Base-by-base conservation (phyloP, 2,113 vertebrate genomes). In the Neotragus moschatus region DNA sequence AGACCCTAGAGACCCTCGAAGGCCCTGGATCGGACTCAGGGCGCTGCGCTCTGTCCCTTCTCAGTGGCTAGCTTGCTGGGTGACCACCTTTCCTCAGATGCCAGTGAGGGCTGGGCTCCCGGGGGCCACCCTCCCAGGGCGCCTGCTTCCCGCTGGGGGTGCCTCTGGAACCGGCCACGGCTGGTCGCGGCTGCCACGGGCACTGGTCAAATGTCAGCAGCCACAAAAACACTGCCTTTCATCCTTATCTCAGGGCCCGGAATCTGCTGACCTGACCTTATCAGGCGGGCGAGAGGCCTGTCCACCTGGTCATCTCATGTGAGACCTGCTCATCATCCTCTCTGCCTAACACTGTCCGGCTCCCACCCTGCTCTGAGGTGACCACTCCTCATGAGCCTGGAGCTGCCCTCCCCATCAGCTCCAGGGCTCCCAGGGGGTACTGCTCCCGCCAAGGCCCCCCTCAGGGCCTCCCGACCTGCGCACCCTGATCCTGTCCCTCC, bases 151-250 rank as follows among this genome's bases (percentile, higher is more conserved):
- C 0, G 3, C 47, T 3, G 2, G 23, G 55, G 70, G 39, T 30
- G 51, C n/a, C 39, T 33, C 36, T 33, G 70, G 43, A 45, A 66
- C 77, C 1, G 9, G 30, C 77, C 11, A 13, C 2, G 1, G 56
- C 25, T n/a, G 5, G 15, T 80, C 16, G 9, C 0, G 6, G 88
- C 45, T 30, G 58, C 61, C 47, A 49, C 12, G 0, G 2, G 25
- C 2, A 0, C 53, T 17, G 39, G 88, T 58, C 13, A 30, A 10
- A 56, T 1, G 12, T 56, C 12, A 4, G 7, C 0, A 5, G 10
- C 45, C 3, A 0, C 39, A 19, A 6, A 28, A 13, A 33, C 1
- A 6, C 26, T 5, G 30, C 9, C 63, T 82, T 49, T 84, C 70
- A 43, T 17, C 85, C n/a, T n/a, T 0, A 2, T 39, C 73, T 53